A percentile compares a stretch with the other conserved stretches of the same genome.
These are phyloP conservation scores for Myopa testacea DNA, from an alignment of 2,888 invertebrate genomes.

Conservation along the genomic window DNA sequence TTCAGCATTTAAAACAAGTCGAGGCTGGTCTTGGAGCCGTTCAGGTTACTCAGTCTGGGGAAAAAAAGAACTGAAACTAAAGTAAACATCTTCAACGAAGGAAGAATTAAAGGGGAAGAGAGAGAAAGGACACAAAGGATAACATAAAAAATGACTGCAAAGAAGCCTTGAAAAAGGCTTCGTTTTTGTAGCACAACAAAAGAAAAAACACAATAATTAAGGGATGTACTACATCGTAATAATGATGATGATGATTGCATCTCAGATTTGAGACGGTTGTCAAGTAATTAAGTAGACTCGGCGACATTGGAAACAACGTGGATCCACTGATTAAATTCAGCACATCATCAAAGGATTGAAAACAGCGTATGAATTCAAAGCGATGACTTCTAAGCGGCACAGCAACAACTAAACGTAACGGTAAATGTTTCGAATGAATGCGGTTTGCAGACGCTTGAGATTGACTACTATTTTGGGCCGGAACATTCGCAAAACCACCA, in stretches of 20 bases:
- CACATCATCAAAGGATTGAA: not conserved
- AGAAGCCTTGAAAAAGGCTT: not conserved
- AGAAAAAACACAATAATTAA: not conserved
- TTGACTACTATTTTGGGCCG: not conserved
- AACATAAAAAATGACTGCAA: too few species aligned
- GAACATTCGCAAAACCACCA: not conserved
- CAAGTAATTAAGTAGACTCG: not conserved
- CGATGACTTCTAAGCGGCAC: not conserved
- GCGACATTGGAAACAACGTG: not conserved
- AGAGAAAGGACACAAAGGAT: not conserved
- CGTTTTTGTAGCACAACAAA: not conserved
- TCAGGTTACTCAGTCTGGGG: not conserved
- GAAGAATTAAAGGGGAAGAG: not conserved
- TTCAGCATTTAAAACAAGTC: constrained; percentile 7
- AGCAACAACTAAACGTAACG: too few species aligned
- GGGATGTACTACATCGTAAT: too few species aligned
- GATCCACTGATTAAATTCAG: not conserved
- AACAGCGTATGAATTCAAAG: not conserved
- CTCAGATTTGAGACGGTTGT: too few species aligned
- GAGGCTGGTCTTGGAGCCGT: not conserved
- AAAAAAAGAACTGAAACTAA: not conserved
- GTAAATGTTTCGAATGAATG: too few species aligned
- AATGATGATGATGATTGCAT: not conserved
- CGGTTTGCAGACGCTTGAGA: too few species aligned
- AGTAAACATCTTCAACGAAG: not conserved